Conservation (phyloP, 2,888 invertebrate genomes). For the Scaptomyza tumidula region DNA sequence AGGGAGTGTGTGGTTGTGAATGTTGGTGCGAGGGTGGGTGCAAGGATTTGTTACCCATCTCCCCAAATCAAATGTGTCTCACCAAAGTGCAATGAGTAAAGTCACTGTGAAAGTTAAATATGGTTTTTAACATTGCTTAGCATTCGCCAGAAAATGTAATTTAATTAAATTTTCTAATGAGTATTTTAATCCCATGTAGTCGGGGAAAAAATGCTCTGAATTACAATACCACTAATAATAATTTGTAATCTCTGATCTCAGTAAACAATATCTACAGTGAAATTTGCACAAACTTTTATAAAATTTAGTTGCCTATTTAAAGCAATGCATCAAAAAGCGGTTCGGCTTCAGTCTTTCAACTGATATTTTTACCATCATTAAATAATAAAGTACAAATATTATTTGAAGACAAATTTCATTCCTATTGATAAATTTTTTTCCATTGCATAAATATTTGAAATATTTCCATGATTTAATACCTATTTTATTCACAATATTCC, state of each 20-base stretch:
- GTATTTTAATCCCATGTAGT: constrained; percentile 9
- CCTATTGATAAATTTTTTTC: constrained; percentile 33
- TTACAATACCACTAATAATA: too few relatives aligned
- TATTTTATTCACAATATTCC: constrained; percentile 25
- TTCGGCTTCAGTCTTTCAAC: background rate
- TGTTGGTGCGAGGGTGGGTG: background rate
- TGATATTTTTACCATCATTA: background rate
- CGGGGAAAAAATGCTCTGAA: background rate
- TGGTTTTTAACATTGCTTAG: constrained; percentile 69
- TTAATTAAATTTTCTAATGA: constrained; percentile 63
- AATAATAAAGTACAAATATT: constrained; percentile 5
- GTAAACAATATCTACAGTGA: too few relatives aligned
- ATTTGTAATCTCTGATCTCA: too few relatives aligned
- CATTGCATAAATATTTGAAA: constrained; percentile 36
- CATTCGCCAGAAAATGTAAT: constrained; percentile 39
- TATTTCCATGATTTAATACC: constrained; percentile 50
- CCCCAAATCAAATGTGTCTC: constrained; percentile 1
- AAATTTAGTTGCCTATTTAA: too few relatives aligned
- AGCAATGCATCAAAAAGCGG: background rate
- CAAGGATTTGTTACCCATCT: background rate
- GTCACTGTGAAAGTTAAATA: constrained; percentile 51
- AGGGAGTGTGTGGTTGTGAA: background rate
- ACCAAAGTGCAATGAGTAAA: constrained; percentile 49
- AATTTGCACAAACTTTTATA: background rate
- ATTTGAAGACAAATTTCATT: constrained; percentile 5